phyloP scores from a whole-genome alignment of 2,113 vertebrate species.

The Platichthys stellatus region DNA sequence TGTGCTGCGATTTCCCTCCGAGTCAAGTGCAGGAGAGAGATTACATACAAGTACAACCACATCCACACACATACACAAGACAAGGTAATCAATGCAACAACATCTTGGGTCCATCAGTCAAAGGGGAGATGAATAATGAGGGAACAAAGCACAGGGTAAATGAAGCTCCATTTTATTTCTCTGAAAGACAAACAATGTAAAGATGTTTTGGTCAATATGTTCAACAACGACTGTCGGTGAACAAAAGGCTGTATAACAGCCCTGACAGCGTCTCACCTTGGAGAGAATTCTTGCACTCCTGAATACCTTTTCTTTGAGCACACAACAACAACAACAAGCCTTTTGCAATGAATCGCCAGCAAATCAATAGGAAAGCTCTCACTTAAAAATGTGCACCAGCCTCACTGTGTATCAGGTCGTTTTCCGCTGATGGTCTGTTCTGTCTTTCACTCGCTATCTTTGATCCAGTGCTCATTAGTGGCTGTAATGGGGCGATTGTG shows the following conservation, averaged over 20 bases:
- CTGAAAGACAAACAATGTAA: slow-evolving; percentile 78
- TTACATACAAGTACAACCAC: slow-evolving; percentile 13
- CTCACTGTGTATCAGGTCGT: slow-evolving; percentile 27
- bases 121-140: slow-evolving; percentile 59
- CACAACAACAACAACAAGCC: slow-evolving; percentile 68
- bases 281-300: slow-evolving; percentile 38
- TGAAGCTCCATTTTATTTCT: slow-evolving; percentile 77
- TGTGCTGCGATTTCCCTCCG: slow-evolving; percentile 34
- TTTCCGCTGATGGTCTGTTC: slow-evolving; percentile 2
- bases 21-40: slow-evolving; percentile 10
- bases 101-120: slow-evolving; percentile 62
- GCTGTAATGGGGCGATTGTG: neutral
- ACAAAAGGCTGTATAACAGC: slow-evolving; percentile 70
- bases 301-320: slow-evolving; percentile 50
- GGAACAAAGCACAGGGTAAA: slow-evolving; percentile 66
- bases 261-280: slow-evolving; percentile 51
- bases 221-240: slow-evolving; percentile 66
- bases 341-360: slow-evolving; percentile 83
- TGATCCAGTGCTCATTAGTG: slow-evolving; percentile 31
- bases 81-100: slow-evolving; percentile 52
- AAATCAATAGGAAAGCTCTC: slow-evolving; percentile 54
- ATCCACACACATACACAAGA: neutral
- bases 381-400: slow-evolving; percentile 37
- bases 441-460: slow-evolving; percentile 2
- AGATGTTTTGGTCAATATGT: slow-evolving; percentile 75